Base-by-base conservation (phyloP, 2,888 invertebrate genomes). In the Amphipoea lucens region DNA sequence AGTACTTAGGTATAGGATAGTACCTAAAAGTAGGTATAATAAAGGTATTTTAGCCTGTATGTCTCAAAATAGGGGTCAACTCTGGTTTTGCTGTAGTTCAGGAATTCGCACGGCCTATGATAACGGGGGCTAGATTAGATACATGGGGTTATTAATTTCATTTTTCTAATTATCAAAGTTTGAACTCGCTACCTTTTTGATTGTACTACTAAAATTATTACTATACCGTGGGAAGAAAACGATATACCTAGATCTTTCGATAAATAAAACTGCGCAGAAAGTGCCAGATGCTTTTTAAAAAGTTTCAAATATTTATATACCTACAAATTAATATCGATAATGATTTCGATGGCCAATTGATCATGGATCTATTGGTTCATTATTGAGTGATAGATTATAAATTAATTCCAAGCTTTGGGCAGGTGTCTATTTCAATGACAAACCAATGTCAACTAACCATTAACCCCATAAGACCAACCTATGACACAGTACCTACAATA, bases 401-500 rank as follows among this genome's bases (percentile, higher is more conserved):
- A 40, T 57, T 1, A 17, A 42, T 0, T 5, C 12, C 7, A 23
- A 12, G 11, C 11, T 29, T 17, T 45, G 12, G 5, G 4, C 48
- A 14, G 2, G 29, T 57, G 0, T n/a, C 36, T 1, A 45, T 66
- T 51, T 72, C 70, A 79, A 71, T 76, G 17, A 57, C 20, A 81
- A 57, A 17, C 66, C 66, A 36, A 51, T 72, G 45, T 62, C 65
- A 42, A 45, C 45, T 51, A 69, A n/a, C 66, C 17, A 42, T 76
- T 51, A 83, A 51, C 69, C 76, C 60, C 67, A 68, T 74, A 75
- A 48, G 68, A 29, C 17, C 29, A 60, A 42, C 20, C 71, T 65
- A 63, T 42, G 74, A 60, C 57, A 54, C 54, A 57, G 65, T 68
- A 60, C 51, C 36, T 45, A 80, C 67, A 60, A 74, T 51, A 36